Evolutionary conservation across 2,113 vertebrate species (phyloP).

Genomic region (Candoia aspera): DNA sequence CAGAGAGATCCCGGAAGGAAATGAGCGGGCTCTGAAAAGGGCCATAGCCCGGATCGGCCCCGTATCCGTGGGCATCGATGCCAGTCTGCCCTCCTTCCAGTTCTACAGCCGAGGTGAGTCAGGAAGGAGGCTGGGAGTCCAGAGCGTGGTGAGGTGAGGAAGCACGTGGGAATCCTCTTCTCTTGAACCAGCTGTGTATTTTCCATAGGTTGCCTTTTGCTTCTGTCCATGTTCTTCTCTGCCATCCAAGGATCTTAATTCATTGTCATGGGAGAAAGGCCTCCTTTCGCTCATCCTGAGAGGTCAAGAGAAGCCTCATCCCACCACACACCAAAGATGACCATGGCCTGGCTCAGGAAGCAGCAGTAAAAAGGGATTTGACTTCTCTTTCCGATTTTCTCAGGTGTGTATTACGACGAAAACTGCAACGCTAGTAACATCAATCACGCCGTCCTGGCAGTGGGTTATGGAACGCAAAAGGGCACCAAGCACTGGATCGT

Average conservation of each 20-base stretch:
- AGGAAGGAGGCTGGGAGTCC: neutral
- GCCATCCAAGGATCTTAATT: neutral
- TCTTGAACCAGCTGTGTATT: neutral
- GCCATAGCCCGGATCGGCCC: slow-evolving; percentile 84
- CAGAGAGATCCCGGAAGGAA: slow-evolving; percentile 79
- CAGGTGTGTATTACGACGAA: slow-evolving; percentile 90
- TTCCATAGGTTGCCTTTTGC: neutral
- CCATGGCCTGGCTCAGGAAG: neutral
- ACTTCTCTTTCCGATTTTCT: neutral
- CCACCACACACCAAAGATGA: neutral
- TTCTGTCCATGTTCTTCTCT: neutral
- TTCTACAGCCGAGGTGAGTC: slow-evolving; percentile 87
- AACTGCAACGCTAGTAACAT: slow-evolving; percentile 82
- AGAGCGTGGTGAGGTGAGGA: fast-evolving
- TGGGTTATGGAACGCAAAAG: slow-evolving; percentile 86
- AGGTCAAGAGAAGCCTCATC: neutral
- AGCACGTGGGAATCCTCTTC: neutral
- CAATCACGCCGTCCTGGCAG: slow-evolving; percentile 91
- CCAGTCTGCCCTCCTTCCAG: slow-evolving; percentile 84
- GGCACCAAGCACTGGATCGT: slow-evolving; percentile 92
- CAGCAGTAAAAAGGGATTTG: neutral
- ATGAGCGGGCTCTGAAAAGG: slow-evolving; percentile 83
- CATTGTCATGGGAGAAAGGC: neutral
- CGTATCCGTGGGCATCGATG: slow-evolving; percentile 89
- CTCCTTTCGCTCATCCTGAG: neutral